Percentiles rank a stretch among this genome's conserved stretches.
Conservation (phyloP, 2,888 invertebrate genomes). For the Agriotes lineatus region DNA sequence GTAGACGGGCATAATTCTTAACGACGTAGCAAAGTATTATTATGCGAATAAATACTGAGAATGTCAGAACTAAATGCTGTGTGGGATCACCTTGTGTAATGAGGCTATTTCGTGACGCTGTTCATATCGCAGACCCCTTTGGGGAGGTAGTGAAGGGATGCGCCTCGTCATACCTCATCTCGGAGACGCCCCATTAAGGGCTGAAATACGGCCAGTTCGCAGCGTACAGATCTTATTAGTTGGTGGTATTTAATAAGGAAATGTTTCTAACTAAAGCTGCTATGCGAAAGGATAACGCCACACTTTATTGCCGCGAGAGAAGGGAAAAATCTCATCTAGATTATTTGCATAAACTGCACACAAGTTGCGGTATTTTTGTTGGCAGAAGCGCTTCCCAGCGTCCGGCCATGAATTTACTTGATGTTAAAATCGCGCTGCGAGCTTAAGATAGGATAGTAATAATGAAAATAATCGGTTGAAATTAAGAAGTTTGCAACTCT, state of each 20-base stretch:
- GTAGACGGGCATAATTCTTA: constrained; percentile 59
- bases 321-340: constrained; percentile 67
- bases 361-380: constrained; percentile 60
- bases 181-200: constrained; percentile 47
- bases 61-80: constrained; percentile 75
- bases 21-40: constrained; percentile 67
- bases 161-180: constrained; percentile 48
- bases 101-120: constrained; percentile 60
- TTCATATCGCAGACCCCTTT: constrained; percentile 51
- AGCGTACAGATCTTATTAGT: constrained; percentile 63
- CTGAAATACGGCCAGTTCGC: constrained; percentile 48
- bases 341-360: constrained; percentile 68
- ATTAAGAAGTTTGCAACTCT: constrained; percentile 65
- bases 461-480: constrained; percentile 66
- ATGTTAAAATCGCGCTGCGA: constrained; percentile 56
- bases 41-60: constrained; percentile 77
- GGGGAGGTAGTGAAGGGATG: constrained; percentile 45
- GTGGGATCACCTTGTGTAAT: constrained; percentile 59
- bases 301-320: constrained; percentile 62
- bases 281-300: constrained; percentile 62
- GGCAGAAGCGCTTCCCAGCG: constrained; percentile 47
- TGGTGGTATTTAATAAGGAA: constrained; percentile 66
- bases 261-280: constrained; percentile 62
- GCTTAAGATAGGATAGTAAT: constrained; percentile 65
- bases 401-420: constrained; percentile 58